phyloP scores from a whole-genome alignment of 2,888 invertebrate genomes.

The Melinopterus prodromus region DNA sequence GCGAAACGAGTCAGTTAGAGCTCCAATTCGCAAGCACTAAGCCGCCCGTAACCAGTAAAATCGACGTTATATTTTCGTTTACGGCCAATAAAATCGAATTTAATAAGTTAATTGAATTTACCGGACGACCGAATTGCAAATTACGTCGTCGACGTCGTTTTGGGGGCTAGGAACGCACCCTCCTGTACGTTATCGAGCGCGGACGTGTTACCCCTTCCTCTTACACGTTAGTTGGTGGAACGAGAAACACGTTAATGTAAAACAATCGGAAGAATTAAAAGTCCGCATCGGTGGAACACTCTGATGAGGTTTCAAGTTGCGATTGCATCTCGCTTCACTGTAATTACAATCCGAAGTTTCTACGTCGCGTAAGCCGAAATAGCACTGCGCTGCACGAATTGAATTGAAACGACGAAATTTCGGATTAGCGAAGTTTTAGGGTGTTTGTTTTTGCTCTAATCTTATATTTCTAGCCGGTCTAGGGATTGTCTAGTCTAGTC shows the following conservation, averaged over 20 bases:
- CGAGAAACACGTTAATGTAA: not conserved
- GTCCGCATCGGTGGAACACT: not conserved
- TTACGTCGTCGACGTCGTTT: not conserved
- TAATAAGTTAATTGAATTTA: slow-evolving; percentile 27
- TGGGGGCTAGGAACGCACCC: not conserved
- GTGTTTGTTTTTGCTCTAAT: not conserved
- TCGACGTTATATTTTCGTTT: slow-evolving; percentile 9
- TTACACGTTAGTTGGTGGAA: not conserved
- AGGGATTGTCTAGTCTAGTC: not conserved
- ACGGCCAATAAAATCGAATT: slow-evolving; percentile 22
- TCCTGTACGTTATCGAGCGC: not conserved
- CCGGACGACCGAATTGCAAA: slow-evolving; percentile 13
- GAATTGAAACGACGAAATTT: not conserved
- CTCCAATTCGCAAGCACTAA: not conserved
- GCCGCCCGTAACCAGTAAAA: not conserved
- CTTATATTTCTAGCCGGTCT: not conserved
- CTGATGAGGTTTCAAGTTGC: not conserved
- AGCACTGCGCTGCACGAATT: not conserved
- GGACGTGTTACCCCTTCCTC: not conserved
- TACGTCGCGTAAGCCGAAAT: not conserved
- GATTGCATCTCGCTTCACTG: not conserved
- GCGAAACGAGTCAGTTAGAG: not conserved
- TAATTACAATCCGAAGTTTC: slow-evolving; percentile 4
- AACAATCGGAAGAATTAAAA: not conserved
- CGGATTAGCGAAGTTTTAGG: not conserved